These are phyloP conservation scores for Drosophila rufa DNA, from an alignment of 1,140 invertebrate genomes.

Conservation along the genomic window DNA sequence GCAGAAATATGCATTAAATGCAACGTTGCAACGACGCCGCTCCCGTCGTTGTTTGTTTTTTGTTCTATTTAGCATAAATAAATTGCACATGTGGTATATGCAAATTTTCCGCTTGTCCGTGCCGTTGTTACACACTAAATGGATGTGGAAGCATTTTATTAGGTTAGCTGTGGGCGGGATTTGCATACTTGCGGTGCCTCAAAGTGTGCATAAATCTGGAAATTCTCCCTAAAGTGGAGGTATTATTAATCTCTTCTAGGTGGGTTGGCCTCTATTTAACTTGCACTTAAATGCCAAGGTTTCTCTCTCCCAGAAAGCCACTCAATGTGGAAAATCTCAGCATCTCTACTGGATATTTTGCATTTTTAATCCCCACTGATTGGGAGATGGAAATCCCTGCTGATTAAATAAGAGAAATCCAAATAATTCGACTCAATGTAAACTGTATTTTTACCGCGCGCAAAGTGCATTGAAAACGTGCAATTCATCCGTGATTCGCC, in stretches of 20 bases:
- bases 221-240: neutral
- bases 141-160: conserved; percentile 61
- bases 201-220: neutral
- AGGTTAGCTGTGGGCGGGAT: conserved; percentile 28
- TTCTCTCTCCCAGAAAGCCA: neutral
- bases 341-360: neutral
- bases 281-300: neutral
- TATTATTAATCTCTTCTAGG: neutral
- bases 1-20: conserved; percentile 51
- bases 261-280: neutral
- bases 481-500: conserved; percentile 32
- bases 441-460: neutral
- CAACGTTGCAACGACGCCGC: neutral
- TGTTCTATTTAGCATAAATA: conserved; percentile 47
- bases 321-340: neutral
- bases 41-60: conserved; percentile 31
- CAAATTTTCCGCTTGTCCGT: conserved; percentile 34
- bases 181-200: conserved; percentile 30
- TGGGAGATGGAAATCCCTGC: conserved; percentile 1
- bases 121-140: conserved; percentile 36
- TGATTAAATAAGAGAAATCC: conserved; percentile 5
- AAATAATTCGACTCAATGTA: neutral
- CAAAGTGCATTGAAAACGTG: conserved; percentile 7
- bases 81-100: conserved; percentile 59
- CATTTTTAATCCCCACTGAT: neutral